Base-by-base conservation (phyloP, 2,888 invertebrate genomes). In the Hoplodrina ambigua region DNA sequence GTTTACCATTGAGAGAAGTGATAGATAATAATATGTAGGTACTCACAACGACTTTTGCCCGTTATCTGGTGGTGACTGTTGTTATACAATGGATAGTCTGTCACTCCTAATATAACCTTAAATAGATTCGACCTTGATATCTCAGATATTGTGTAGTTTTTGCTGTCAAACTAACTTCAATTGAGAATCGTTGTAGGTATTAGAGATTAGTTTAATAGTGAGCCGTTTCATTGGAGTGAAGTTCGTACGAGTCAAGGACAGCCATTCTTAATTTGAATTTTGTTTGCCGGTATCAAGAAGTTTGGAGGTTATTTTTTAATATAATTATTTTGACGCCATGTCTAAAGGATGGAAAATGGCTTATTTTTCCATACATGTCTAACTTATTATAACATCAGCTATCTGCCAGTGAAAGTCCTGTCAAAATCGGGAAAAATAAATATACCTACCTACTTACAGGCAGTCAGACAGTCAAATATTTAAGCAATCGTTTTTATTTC, bases 121-220 rank as follows among this genome's bases (percentile, higher is more conserved):
- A 57, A 54, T 72, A 69, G 17, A 54, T 1, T 8, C 54, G 41
- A 76, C 72, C 76, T 75, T 57, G 30, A 25, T 37, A n/a, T 25
- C 25, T 68, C n/a, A 25, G 15, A n/a, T 3, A 33, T 5, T 46
- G 33, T 44, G 33, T 3, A 46, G 17, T 19, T 19, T 58, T 44
- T 30, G 25, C 17, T 69, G 37, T 54, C 69, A 69, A 54, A 50
- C 57, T 49, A 72, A 75, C 53, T 75, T 75, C 72, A 17, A 44
- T 55, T 25, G 19, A 65, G 50, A 62, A 20, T 44, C 17, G 46
- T 46, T 41, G 8, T 41, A n/a, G n/a, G n/a, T n/a, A 11, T 10
- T 13, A 41, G 11, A 11, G 8, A 8, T 3, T 10, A 41, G 41
- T 25, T 25, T 25, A 11, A 10, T 41, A 11, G 41, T 33, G 33